phyloP scores from a whole-genome alignment of 2,888 invertebrate species.

The Halictus quadricinctus region DNA sequence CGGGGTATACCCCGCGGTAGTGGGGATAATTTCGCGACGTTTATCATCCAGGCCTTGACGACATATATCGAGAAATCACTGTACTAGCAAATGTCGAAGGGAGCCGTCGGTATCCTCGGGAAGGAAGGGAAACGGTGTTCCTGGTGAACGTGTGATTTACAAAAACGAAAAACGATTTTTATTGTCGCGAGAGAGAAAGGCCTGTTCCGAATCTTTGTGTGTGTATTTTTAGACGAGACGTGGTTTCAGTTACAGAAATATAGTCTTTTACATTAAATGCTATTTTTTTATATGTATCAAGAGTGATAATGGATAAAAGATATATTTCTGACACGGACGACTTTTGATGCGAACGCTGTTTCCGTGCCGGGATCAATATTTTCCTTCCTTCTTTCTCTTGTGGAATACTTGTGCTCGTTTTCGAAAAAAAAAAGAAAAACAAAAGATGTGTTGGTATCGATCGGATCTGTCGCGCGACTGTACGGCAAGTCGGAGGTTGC shows the following conservation, averaged over 20 bases:
- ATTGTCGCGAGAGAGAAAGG: not conserved
- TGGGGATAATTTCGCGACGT: too few relatives aligned
- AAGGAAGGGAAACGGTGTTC: conserved; percentile 5
- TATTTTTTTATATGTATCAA: conserved; percentile 29
- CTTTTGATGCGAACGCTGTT: conserved; percentile 3
- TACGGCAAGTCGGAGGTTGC: conserved; percentile 39
- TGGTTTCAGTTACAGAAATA: conserved; percentile 42
- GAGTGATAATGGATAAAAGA: conserved; percentile 15
- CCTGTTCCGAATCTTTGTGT: conserved; percentile 33
- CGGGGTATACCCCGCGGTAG: too few relatives aligned
- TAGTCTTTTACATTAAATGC: conserved; percentile 34
- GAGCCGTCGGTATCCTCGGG: conserved; percentile 15
- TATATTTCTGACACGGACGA: conserved; percentile 38
- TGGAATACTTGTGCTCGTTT: not conserved
- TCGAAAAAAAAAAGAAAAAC: not conserved
- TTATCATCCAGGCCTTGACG: too few relatives aligned
- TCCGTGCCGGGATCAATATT: not conserved
- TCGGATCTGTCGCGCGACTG: conserved; percentile 39
- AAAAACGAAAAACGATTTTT: conserved; percentile 11
- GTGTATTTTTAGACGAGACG: conserved; percentile 13
- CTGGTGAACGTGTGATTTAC: conserved; percentile 15
- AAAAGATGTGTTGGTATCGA: conserved; percentile 17
- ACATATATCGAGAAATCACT: not conserved
- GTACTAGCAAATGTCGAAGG: conserved; percentile 10
- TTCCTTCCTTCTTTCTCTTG: conserved; percentile 29